Conservation (phyloP, 2,113 vertebrate genomes). For the Bubalus kerabau region DNA sequence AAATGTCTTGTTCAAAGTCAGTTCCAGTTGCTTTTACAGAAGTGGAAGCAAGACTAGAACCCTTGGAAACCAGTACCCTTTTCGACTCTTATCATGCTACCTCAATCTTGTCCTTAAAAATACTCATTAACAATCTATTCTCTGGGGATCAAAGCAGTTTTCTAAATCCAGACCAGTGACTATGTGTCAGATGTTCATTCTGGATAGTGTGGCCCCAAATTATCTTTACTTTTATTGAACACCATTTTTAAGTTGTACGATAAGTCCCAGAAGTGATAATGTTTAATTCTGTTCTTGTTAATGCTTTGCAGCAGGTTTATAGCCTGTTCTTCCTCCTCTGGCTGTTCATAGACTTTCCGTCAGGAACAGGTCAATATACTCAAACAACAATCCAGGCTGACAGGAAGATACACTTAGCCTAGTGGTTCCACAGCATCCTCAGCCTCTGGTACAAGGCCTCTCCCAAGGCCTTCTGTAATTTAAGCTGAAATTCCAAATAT, state of each 20-base stretch:
- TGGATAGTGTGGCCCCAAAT: conserved; percentile 51
- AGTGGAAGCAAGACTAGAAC: background rate
- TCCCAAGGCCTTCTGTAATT: background rate
- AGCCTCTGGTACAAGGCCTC: background rate
- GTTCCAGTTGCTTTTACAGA: background rate
- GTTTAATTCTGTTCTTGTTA: conserved; percentile 58
- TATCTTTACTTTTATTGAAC: conserved; percentile 55
- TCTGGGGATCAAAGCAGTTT: conserved; percentile 50
- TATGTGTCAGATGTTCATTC: conserved; percentile 42
- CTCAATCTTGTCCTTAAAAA: conserved; percentile 46
- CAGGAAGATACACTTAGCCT: background rate
- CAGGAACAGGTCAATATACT: background rate
- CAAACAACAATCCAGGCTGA: background rate
- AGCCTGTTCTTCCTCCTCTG: background rate
- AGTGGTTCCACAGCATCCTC: background rate
- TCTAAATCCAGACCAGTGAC: conserved; percentile 50
- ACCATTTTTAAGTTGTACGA: conserved; percentile 45
- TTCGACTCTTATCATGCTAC: background rate
- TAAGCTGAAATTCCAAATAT: background rate
- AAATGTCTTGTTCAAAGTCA: background rate
- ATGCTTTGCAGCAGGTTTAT: background rate
- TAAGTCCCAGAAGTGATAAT: conserved; percentile 48
- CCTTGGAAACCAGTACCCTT: background rate
- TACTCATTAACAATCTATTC: conserved; percentile 47
- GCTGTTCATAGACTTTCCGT: background rate